A percentile compares a stretch with the other conserved stretches of the same genome.
Conservation (phyloP, 2,888 invertebrate species). For the Phytoseiulus persimilis region DNA sequence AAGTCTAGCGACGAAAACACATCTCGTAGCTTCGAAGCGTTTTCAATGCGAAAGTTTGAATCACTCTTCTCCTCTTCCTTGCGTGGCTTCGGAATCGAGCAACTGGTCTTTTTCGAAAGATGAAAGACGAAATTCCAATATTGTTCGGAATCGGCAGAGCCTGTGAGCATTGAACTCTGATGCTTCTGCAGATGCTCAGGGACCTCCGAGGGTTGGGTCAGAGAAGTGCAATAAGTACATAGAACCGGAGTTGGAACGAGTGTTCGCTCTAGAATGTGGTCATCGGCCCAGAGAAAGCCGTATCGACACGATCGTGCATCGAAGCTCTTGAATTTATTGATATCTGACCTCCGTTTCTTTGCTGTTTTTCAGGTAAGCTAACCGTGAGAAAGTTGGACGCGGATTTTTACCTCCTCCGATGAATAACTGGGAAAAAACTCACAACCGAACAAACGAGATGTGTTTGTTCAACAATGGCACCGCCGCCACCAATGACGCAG, state of each 20-base stretch:
- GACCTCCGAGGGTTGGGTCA: too few relatives aligned
- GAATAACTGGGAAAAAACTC: background rate
- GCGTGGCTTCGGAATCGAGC: too few relatives aligned
- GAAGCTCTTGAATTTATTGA: background rate
- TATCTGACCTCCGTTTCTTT: background rate
- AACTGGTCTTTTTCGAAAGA: too few relatives aligned
- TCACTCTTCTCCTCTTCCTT: too few relatives aligned
- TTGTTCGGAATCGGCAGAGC: too few relatives aligned
- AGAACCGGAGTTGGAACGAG: too few relatives aligned
- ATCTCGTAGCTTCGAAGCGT: background rate
- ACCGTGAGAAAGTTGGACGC: background rate
- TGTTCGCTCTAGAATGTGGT: too few relatives aligned
- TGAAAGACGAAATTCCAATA: too few relatives aligned
- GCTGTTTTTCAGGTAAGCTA: background rate
- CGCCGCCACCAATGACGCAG: background rate
- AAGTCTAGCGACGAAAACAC: background rate
- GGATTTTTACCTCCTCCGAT: background rate
- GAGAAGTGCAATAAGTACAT: too few relatives aligned
- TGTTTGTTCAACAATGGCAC: constrained; percentile 5
- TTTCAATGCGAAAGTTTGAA: too few relatives aligned
- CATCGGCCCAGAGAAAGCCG: background rate
- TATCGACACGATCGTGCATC: background rate
- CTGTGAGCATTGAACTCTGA: too few relatives aligned
- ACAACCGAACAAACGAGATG: background rate
- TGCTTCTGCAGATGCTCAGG: too few relatives aligned